These are phyloP conservation scores for Zaprionus tsacasi DNA, from an alignment of 1,140 invertebrate species.

Conservation along the genomic window DNA sequence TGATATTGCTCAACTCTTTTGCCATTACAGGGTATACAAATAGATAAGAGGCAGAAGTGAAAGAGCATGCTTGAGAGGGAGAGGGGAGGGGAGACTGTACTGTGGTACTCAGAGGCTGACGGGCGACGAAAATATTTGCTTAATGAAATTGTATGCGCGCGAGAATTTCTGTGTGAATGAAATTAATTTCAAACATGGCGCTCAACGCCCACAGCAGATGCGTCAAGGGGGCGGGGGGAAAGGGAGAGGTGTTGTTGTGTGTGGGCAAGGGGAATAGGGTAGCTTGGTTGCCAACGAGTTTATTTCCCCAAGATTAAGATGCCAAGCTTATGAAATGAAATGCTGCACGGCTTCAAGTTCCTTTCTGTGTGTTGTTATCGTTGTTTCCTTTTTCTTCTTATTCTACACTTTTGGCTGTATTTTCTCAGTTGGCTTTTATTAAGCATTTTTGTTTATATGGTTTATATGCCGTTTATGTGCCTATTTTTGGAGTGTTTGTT, in stretches of 20 bases:
- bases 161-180: constrained; percentile 80
- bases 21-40: constrained; percentile 14
- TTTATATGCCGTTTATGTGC: constrained; percentile 56
- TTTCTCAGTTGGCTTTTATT: constrained; percentile 49
- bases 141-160: constrained; percentile 81
- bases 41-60: not conserved
- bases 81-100: not conserved
- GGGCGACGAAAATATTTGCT: constrained; percentile 78
- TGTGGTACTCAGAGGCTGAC: constrained; percentile 22
- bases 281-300: constrained; percentile 55
- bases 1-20: not conserved
- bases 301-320: constrained; percentile 73
- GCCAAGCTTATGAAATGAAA: constrained; percentile 71
- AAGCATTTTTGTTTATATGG: constrained; percentile 48
- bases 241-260: constrained; percentile 6
- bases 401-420: constrained; percentile 21
- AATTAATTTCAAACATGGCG: constrained; percentile 76
- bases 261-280: not conserved
- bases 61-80: not conserved
- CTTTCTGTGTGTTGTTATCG: constrained; percentile 34
- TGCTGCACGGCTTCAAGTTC: constrained; percentile 34
- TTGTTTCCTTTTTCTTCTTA: constrained; percentile 10
- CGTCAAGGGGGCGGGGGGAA: not conserved
- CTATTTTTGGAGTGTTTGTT: constrained; percentile 59
- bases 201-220: constrained; percentile 24